Evolutionary conservation across 30 jellyfish, hydroid and myxozoan genomes (phyloP).

Genomic region (Pseudorhiza aurosa): DNA sequence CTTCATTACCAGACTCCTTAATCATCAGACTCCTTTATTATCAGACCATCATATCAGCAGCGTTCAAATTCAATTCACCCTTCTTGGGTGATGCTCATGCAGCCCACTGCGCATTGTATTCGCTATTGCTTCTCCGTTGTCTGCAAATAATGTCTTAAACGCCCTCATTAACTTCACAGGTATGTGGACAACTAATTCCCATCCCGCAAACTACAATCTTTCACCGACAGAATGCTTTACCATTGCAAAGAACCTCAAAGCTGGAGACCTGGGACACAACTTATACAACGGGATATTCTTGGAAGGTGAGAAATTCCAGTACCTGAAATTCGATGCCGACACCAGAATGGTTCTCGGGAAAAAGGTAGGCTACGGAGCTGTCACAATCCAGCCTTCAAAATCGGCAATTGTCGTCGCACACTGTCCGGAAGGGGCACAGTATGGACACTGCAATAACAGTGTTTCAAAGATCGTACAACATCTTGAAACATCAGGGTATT

Average conservation of each 20-base stretch:
- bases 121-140: neutral
- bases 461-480: slow-evolving; percentile 70
- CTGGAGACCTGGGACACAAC: slow-evolving; percentile 51
- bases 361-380: slow-evolving; percentile 79
- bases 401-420: slow-evolving; percentile 81
- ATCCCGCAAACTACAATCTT: slow-evolving; percentile 22
- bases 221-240: slow-evolving; percentile 49
- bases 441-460: slow-evolving; percentile 70
- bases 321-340: slow-evolving; percentile 60
- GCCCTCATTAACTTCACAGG: slow-evolving; percentile 4
- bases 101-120: neutral
- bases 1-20: no score
- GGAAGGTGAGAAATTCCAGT: slow-evolving; percentile 75
- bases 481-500: slow-evolving; percentile 39
- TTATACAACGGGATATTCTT: slow-evolving; percentile 57
- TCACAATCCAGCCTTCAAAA: slow-evolving; percentile 61
- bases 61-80: no score
- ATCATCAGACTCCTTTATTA: no score
- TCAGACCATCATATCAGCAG: no score
- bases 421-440: slow-evolving; percentile 74
- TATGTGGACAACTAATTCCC: slow-evolving; percentile 66
- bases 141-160: no score
- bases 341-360: slow-evolving; percentile 60
- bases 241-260: slow-evolving; percentile 52
- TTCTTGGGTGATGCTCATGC: neutral